A percentile compares a stretch with the other conserved stretches of the same genome.
Conservation (phyloP, 2,113 vertebrate genomes). For the Zeus faber region DNA sequence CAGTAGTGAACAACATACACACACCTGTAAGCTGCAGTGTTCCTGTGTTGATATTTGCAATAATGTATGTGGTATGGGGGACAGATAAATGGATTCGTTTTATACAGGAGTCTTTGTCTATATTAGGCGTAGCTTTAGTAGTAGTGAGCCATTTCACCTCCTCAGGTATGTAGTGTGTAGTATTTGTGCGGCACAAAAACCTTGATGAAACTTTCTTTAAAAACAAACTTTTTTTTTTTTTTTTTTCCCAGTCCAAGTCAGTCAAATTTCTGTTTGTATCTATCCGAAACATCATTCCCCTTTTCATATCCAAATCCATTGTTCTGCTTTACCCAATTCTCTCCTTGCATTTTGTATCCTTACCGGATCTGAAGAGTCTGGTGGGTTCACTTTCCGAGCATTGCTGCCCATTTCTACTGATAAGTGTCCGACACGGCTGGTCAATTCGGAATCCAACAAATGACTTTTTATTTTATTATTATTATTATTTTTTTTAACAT, state of each 20-base stretch:
- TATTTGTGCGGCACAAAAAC: background rate
- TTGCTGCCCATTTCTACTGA: conserved; percentile 57
- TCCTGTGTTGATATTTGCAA: conserved; percentile 14
- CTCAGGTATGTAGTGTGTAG: background rate
- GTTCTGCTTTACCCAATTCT: conserved; percentile 63
- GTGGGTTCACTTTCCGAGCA: conserved; percentile 56
- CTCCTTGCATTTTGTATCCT: conserved; percentile 55
- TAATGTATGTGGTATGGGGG: background rate
- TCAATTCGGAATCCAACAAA: conserved; percentile 18
- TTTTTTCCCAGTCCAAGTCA: too few species aligned
- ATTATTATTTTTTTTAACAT: conserved; percentile 52
- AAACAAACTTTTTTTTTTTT: conserved; percentile 11
- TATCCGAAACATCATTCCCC: conserved; percentile 49
- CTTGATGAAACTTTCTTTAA: background rate
- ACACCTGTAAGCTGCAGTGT: conserved; percentile 6
- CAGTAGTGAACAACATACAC: conserved; percentile 20
- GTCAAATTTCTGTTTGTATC: conserved; percentile 33
- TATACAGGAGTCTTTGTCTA: too few species aligned
- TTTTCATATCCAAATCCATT: conserved; percentile 63
- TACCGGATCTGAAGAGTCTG: conserved; percentile 54
- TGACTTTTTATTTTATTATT: conserved; percentile 31
- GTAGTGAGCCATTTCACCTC: conserved; percentile 1
- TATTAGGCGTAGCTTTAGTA: too few species aligned
- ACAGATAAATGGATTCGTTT: background rate
- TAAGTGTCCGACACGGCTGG: conserved; percentile 43